Evolutionary conservation across 2,113 vertebrate genomes (phyloP).

Genomic region (Bufo bufo): DNA sequence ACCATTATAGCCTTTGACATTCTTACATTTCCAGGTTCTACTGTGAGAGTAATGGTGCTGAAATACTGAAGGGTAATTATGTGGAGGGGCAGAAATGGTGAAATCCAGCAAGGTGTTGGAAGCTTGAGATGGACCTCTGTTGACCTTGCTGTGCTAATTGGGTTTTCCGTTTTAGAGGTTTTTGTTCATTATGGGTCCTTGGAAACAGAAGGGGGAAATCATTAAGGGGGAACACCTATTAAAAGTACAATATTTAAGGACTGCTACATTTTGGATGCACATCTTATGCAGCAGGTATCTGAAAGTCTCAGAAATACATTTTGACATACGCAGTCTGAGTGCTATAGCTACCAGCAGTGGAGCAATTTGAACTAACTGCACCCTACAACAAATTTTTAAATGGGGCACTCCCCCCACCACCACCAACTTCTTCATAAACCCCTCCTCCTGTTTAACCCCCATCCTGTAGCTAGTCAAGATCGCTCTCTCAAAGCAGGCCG

Average conservation of each 20-base stretch:
- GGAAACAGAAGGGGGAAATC: background rate
- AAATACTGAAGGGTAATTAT: background rate
- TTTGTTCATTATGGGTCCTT: background rate
- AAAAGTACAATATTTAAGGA: background rate
- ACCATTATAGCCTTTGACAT: background rate
- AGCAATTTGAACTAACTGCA: no score
- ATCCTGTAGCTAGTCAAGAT: no score
- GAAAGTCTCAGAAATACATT: background rate
- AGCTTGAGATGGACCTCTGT: background rate
- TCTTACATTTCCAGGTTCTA: slow-evolving; percentile 1
- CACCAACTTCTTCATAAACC: no score
- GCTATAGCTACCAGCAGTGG: no score
- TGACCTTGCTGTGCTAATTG: background rate
- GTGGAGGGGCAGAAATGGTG: background rate
- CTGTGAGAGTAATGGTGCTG: background rate
- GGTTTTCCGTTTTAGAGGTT: background rate
- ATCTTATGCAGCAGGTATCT: background rate
- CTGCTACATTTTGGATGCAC: background rate
- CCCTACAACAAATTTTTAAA: no score
- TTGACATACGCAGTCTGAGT: no score
- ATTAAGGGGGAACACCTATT: background rate
- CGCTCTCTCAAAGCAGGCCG: no score
- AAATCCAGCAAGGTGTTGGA: background rate
- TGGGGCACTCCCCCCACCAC: no score
- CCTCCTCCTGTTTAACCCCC: no score